Base-by-base conservation (phyloP, 2,888 invertebrate genomes). In the Mechanitis messenoides region DNA sequence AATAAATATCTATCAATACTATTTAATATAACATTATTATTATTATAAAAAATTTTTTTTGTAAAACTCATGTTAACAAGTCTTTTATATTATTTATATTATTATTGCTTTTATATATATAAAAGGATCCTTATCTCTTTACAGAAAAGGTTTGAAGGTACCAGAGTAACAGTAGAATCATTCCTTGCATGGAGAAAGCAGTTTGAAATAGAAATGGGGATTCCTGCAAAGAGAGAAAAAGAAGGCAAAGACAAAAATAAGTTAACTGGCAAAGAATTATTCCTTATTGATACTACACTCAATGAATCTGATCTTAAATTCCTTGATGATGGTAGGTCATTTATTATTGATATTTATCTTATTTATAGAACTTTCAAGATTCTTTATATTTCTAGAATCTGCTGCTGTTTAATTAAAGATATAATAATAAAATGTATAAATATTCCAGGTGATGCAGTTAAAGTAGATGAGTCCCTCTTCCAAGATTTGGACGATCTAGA, bases 241-340 rank as follows among this genome's bases (percentile, higher is more conserved):
- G 92, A 93, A 56, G 92, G 93, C 38, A 93, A 93, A 66, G 94
- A 94, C 65, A 93, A 92, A 46, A 95, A 94, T 75, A 97, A 98
- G 84, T 87, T 97, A 47, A 98, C 98, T 0, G 99, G 99, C 20
- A 93, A 93, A 79, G 98, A 99, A 84, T 89, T 99, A 60, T 99
- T 99, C 91, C 92, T 98, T 84, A 93, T 93, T 61, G 99, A 99
- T 82, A 95, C 95, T 67, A 96, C 98, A 1, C 92, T 99, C 69
- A 96, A 96, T 85, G 97, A 98, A 75, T 99, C 99, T 3, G 99
- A 99, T 91, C 93, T 99, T 63, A 96, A 97, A 85, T 98, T 97
- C 91, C 91, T 98, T 70, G 95, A 97, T 84, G 97, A 96, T 85
- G 96, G 96, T 92, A 80, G 78, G 78, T 58, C 59, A 3, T 45